A percentile compares a stretch with the other conserved stretches of the same genome.
phyloP scores from a whole-genome alignment of 2,888 invertebrate genomes.

The Hypolimnas misippus region DNA sequence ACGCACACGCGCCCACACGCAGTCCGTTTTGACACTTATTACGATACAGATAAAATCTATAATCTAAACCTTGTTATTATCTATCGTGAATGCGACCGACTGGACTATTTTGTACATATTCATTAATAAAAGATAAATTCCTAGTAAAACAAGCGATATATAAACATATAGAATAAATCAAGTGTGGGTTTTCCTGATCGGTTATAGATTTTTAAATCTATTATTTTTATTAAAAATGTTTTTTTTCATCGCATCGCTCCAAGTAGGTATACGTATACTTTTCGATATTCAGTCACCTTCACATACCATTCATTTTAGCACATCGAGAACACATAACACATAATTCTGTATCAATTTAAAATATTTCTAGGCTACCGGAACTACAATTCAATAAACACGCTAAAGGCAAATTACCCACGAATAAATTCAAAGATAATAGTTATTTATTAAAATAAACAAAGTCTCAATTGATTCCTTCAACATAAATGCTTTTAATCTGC shows the following conservation, averaged over 20 bases:
- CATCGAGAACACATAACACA: constrained; percentile 3
- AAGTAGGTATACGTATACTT: no score
- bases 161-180: neutral
- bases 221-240: neutral
- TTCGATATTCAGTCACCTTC: neutral
- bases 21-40: constrained; percentile 15
- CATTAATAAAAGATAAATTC: neutral
- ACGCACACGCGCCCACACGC: constrained; percentile 26
- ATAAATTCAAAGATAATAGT: no score
- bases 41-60: constrained; percentile 13
- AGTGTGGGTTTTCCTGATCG: no score
- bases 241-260: no score
- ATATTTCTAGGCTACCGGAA: neutral
- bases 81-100: constrained; percentile 6
- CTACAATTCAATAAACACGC: neutral
- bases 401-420: neutral
- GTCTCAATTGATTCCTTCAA: no score
- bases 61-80: constrained; percentile 2
- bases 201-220: no score
- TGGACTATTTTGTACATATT: constrained; percentile 15
- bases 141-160: neutral
- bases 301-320: neutral
- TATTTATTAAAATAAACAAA: neutral
- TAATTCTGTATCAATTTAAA: neutral
- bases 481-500: no score